Evolutionary conservation across 2,113 vertebrate genomes (phyloP).

Genomic region (Oreocharis arfaki): DNA sequence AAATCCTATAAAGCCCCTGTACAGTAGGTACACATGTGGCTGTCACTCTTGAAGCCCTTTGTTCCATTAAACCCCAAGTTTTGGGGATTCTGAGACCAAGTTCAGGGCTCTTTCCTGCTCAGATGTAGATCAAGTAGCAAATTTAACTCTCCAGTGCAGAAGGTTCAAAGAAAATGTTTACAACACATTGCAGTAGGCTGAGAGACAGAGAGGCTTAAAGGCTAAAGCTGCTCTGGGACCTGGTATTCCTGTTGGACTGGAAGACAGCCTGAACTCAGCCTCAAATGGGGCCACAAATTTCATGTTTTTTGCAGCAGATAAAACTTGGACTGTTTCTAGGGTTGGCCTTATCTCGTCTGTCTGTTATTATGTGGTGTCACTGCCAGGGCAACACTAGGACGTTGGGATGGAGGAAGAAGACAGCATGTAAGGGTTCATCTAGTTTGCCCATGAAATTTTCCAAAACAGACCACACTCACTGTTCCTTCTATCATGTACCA

Average conservation of each 20-base stretch:
- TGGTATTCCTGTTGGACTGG: neutral
- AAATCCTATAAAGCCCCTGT: neutral
- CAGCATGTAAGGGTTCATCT: neutral
- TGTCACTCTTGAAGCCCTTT: neutral
- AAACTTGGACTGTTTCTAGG: neutral
- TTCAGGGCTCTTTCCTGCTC: neutral
- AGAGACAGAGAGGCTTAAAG: neutral
- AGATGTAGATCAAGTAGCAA: neutral
- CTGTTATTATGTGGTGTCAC: neutral
- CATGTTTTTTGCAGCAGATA: neutral
- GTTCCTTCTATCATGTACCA: neutral
- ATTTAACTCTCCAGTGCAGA: neutral
- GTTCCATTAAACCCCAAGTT: neutral
- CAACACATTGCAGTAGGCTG: neutral
- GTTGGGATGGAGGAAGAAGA: neutral
- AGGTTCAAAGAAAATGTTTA: neutral
- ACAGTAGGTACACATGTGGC: rapidly evolving
- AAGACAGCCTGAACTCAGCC: neutral
- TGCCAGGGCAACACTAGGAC: neutral
- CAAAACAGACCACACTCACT: neutral
- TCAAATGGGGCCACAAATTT: neutral
- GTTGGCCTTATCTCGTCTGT: neutral
- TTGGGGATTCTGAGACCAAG: neutral
- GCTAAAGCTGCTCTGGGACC: neutral
- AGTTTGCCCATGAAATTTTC: no score